These are phyloP conservation scores for Idaea aversata DNA, from an alignment of 2,888 invertebrate genomes.

Conservation along the genomic window DNA sequence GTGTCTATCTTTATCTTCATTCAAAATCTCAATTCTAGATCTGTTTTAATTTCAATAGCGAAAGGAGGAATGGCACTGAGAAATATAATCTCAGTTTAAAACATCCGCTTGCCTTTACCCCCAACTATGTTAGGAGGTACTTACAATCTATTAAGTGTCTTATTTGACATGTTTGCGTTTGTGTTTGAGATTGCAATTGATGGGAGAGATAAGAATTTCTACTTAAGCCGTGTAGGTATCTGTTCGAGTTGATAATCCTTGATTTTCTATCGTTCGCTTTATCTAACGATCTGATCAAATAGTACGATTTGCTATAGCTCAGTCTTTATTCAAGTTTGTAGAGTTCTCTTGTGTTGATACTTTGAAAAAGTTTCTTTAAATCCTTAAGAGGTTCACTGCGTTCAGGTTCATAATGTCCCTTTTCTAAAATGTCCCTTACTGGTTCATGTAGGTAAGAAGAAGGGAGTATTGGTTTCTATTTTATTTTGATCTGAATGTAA, in stretches of 20 bases:
- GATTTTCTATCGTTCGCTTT: slow-evolving; percentile 9
- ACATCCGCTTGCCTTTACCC: neutral
- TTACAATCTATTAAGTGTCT: slow-evolving; percentile 11
- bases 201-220: slow-evolving; percentile 2
- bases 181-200: neutral
- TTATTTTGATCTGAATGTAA: no score
- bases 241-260: neutral
- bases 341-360: neutral
- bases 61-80: slow-evolving; percentile 14
- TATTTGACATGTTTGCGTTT: slow-evolving; percentile 17
- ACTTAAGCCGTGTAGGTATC: slow-evolving; percentile 1
- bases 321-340: slow-evolving; percentile 10
- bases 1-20: slow-evolving; percentile 14
- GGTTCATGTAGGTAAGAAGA: no score
- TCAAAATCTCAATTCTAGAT: slow-evolving; percentile 8
- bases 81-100: slow-evolving; percentile 11
- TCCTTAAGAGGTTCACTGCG: no score
- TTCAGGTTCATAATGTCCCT: no score
- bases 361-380: neutral
- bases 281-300: slow-evolving; percentile 34
- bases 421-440: no score
- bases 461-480: no score
- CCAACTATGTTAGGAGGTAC: neutral
- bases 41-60: slow-evolving; percentile 23
- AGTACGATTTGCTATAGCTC: slow-evolving; percentile 29